Base-by-base conservation (phyloP, 1,140 invertebrate species). In the Geopemphigus sp. region DNA sequence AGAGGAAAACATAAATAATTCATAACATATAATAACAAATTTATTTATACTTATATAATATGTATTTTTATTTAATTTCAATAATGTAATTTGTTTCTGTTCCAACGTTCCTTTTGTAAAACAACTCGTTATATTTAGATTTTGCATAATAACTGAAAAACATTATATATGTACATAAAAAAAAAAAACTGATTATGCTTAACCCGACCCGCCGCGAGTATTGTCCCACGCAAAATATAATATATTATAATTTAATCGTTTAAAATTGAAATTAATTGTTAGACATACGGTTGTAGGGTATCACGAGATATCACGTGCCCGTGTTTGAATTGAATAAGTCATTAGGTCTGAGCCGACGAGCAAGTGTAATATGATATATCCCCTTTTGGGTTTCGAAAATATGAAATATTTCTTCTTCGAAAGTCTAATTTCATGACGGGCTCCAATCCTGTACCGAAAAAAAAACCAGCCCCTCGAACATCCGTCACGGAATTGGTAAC, bases 251-350 rank as follows among this genome's bases (percentile, higher is more conserved):
- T 74, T 74, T 57, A 74, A 57, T 74, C 26, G 29, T 29, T 22
- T 59, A 19, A 74, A 74, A 32, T 29, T 24, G 19, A 59, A 45
- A 74, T 57, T 74, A 57, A n/a, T 74, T 57, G 29, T 74, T 8
- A 32, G 29, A 45, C 72, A 54, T 19, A 39, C 32, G 32, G 32
- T 8, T 39, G 72, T 57, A 29, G 57, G 26, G n/a, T 74, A 22
- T 29, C 17, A 22, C 32, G 22, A 74, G n/a, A 74, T 39, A 57
- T 57, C 29, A 56, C 54, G 53, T 68, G 39, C n/a, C 47, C 6
- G 32, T 74, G n/a, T 57, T 15, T 54, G 29, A 73, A 73, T 74
- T 74, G 73, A 61, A 76, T 47, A 76, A 76, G 73, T 76, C 73
- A 56, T 76, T 76, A 76, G n/a, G 73, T 22, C 56, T 32, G 56